Evolutionary conservation across 2,797 vertebrate species (phyloP), one percentile per base, ranked within the genome.

Genomic region (Tolypeutes matacus): DNA sequence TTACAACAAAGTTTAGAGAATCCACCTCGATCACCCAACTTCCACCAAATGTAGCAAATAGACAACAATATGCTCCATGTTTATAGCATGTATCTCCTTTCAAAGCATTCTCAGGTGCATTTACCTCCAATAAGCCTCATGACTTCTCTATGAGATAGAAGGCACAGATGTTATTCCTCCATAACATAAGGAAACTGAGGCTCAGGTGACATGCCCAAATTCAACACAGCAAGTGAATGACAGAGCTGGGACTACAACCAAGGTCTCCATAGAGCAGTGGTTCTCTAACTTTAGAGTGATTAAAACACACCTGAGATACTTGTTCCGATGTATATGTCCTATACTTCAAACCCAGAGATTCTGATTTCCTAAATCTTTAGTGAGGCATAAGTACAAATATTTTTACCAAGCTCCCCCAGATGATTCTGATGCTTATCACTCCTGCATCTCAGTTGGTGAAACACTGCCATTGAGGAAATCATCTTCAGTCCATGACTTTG

Each of bases 291-390:
- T 84, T 7, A 62, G 49, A 75, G 23, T 3, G 34, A 23, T 70
- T 31, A 39, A 70, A 18, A 39, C 34, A 36, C 10, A 39, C 34
- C 67, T 18, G 18, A 20, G n/a, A 58, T 60, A 25, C n/a, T 1
- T 49, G 29, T 65, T 49, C 62, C 53, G 51, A 0, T 18, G 12
- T 12, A 64, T 31, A 25, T 18, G 10, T 31, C 14, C 27, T 58
- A 69, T 31, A 36, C 49, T 83, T 86, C 51, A 78, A 72, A 73
- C 39, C 42, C 91, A 87, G n/a, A 56, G 25, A 21, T 46, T 84
- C 60, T 34, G 36, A 70, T 46, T 73, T 64, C 49, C 5, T 18
- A 69, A 75, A 18, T 75, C 77, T 46, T 62, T 10, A 89, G 13
- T 34, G 27, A 77, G 3, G 11, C n/a, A 46, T 14, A 49, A 70